Evolutionary conservation across 2,113 vertebrate genomes (phyloP), one percentile per base, ranked within the genome.

Genomic region (Pterophyllum scalare): DNA sequence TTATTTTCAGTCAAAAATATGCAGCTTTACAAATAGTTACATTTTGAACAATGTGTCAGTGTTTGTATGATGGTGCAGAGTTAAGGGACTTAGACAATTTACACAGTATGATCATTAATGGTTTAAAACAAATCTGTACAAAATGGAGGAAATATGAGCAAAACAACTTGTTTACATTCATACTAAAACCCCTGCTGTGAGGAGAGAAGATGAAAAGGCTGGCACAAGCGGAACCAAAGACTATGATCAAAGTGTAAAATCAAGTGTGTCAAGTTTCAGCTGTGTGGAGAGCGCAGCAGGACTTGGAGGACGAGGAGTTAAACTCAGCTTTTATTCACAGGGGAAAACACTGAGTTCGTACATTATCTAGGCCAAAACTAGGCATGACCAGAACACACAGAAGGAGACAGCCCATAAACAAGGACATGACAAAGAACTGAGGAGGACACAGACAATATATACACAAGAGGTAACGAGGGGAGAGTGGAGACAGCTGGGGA

Each of bases 91-190:
- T 20, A 3, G 19, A 57, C 6, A 3, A 28, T 75, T 1, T 28
- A 9, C n/a, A 56, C 43, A 31, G 43, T 5, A 72, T 31, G 43
- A 31, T 31, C 22, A 31, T 7, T 10, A 72, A 31, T 20, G 65
- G 17, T 52, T 52, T 72, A 38, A 76, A 19, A 28, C 59, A 26
- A 80, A 79, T 43, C 9, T 28, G 40, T 15, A 57, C 5, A n/a
- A 64, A 82, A 52, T 40, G n/a, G 14, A 80, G 4, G 13, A 46
- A 59, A 33, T 74, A 43, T 79, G 64, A 12, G 54, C 12, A n/a
- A 6, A 28, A 76, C 12, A 83, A 3, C 22, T 89, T 86, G 74
- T 87, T 88, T 64, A 81, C 49, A 22, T 75, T 43, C 4, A 10
- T 54, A 7, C n/a, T 59, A 79, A 75, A 43, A 72, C 17, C 59